Percentiles rank a stretch among this genome's conserved stretches.
Conservation (phyloP, 2,888 invertebrate genomes). For the Caenorhabditis sulstoni region DNA sequence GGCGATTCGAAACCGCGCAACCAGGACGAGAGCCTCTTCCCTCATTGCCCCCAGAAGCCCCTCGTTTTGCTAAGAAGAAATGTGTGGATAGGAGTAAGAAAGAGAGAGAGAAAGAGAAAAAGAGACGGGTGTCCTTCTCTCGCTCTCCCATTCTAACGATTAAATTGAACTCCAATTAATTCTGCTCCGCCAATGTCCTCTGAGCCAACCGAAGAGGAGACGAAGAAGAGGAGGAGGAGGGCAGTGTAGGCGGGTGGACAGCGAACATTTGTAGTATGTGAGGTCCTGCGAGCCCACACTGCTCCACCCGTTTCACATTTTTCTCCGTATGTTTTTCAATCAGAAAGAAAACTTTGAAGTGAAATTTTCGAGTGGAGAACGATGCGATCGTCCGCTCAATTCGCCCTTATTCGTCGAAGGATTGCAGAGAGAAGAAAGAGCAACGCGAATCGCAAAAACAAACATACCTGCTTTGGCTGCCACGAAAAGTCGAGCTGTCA, state of each 20-base stretch:
- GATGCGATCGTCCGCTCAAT: background rate
- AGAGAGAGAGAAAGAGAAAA: conserved; percentile 10
- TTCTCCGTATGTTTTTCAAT: no score
- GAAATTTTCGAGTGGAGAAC: no score
- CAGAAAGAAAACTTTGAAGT: no score
- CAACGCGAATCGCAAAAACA: conserved; percentile 41
- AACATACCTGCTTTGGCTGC: conserved; percentile 57
- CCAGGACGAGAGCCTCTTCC: background rate
- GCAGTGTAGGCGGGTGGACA: background rate
- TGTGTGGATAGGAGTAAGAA: no score
- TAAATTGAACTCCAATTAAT: conserved; percentile 52
- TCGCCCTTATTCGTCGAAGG: background rate
- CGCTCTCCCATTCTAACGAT: conserved; percentile 33
- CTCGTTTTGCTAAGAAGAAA: no score
- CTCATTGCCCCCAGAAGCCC: no score
- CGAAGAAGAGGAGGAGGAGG: background rate
- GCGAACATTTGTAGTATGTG: conserved; percentile 17
- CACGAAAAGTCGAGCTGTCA: conserved; percentile 60
- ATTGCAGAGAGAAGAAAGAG: conserved; percentile 10
- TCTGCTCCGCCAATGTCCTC: conserved; percentile 32
- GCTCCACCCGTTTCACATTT: no score
- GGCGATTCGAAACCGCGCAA: background rate
- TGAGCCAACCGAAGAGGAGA: background rate
- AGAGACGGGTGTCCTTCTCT: conserved; percentile 18
- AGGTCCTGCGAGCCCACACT: no score